Base-by-base conservation (phyloP, 53 echinoderm and acorn worm genomes). In the Crossaster papposus region DNA sequence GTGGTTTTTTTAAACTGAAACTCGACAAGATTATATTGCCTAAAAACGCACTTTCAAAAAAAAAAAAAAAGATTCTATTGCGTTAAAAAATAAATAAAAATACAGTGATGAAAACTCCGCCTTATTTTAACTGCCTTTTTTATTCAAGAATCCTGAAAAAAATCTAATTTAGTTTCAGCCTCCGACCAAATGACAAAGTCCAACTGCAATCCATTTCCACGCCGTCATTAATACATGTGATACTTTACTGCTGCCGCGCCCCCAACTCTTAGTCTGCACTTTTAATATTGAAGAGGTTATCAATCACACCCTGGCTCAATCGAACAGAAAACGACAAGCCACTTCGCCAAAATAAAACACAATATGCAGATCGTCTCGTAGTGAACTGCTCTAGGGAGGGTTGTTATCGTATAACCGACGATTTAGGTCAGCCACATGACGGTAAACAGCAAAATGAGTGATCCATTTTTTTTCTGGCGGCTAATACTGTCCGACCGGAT, bases 361-460 rank as follows among this genome's bases (percentile, higher is more conserved):
- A 68, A 68, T 23, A 20, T 11, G 0, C 68, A 68, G 28, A 68
- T n/a, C n/a, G 3, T 28, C 68, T 6, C 29, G n/a, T 26, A n/a
- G 68, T 26, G 28, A 2, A 26, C 44, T 44, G 24, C 11, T 23
- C 20, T 68, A 2, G 68, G 28, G 4, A 18, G 28, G 68, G 68
- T 26, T 68, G 20, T 68, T 23, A 26, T 51, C 79, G 28, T 33
- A 31, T 11, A 13, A 22, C 31, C 31, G 4, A 31, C 32, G 36
- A 81, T 81, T 18, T 63, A 32, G 81, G 81, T 30, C 81, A 81
- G 51, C 54, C 81, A 81, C 81, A 81, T 81, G 81, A 58, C 58
- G 81, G 54, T 30, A 20, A 54, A 81, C 20, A 81, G 8, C 62
- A 55, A 30, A 54, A 58, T 22, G 81, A 63, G 58, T 58, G 68